These are phyloP conservation scores for Amphimedon queenslandica DNA, from an alignment of 37 sponge, comb jelly and placozoan genomes.

Conservation along the genomic window DNA sequence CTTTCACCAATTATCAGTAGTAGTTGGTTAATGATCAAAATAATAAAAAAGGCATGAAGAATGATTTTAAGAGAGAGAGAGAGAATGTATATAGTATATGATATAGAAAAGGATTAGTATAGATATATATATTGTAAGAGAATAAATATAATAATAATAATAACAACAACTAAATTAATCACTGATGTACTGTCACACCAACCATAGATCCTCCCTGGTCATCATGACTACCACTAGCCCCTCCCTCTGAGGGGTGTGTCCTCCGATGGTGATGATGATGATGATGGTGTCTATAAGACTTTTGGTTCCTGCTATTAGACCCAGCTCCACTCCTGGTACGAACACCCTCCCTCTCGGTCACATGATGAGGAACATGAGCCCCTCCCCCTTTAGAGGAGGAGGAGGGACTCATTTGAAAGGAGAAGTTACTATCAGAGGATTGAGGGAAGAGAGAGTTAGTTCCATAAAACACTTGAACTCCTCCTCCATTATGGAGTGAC, in stretches of 20 bases:
- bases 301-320: background rate
- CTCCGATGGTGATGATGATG: too few relatives aligned
- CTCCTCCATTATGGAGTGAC: slow-evolving; percentile 22
- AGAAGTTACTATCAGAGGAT: slow-evolving; percentile 12
- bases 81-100: background rate
- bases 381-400: background rate
- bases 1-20: too few relatives aligned
- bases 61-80: background rate
- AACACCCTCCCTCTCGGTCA: background rate
- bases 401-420: slow-evolving; percentile 31
- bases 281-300: background rate
- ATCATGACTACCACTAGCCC: background rate
- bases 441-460: slow-evolving; percentile 43
- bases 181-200: background rate
- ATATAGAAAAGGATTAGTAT: background rate
- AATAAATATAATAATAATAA: background rate
- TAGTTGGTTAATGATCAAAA: too few relatives aligned
- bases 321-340: background rate
- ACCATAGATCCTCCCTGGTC: background rate
- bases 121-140: background rate
- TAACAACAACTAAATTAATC: background rate
- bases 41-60: too few relatives aligned
- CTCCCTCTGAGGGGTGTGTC: background rate
- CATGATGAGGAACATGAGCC: background rate
- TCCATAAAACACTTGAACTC: slow-evolving; percentile 36